Base-by-base conservation (phyloP, 2,113 vertebrate genomes). In the Leuciscus idus region DNA sequence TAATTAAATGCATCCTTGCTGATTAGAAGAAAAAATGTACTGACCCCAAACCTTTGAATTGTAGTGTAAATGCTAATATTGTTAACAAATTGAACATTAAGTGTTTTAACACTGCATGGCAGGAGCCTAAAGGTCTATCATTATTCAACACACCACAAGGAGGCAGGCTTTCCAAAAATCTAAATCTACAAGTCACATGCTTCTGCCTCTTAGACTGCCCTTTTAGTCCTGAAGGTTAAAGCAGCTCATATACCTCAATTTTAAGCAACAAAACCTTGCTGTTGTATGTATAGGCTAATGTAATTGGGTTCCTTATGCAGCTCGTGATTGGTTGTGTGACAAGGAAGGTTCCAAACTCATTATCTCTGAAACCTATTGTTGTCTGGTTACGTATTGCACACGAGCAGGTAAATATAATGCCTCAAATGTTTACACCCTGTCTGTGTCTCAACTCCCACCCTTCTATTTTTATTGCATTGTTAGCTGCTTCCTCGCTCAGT, bases 371-470 rank as follows among this genome's bases (percentile, higher is more conserved):
- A 48, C 26, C 62, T 68, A 55, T 68, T 50, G 81, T 82, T 70
- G 62, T 19, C 81, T 30, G 21, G 26, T 70, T 33, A 70, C n/a
- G 79, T 66, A 30, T 11, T 3, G n/a, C 39, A 66, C 23, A 55
- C 9, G 1, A 70, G 46, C 81, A 70, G 81, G 81, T 82, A 50
- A 82, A 50, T 82, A 52, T 82, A 82, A 52, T 55, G 62, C 80
- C 28, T 12, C 17, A 23, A 82, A 70, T 52, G 80, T 66, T 70
- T 26, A 66, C 80, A 68, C 80, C 80, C 80, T 82, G 80, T 82
- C 80, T 82, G 80, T 26, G 15, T 68, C 80, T 82, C 19, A 30
- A 30, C 62, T 23, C 64, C 64, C 81, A 70, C 80, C 46, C 26
- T 70, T 81, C 79, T 64, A 48, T 81, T 66, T 81, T 50, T 30